Conservation (phyloP, 2,113 vertebrate genomes). For the Zosterops borbonicus region DNA sequence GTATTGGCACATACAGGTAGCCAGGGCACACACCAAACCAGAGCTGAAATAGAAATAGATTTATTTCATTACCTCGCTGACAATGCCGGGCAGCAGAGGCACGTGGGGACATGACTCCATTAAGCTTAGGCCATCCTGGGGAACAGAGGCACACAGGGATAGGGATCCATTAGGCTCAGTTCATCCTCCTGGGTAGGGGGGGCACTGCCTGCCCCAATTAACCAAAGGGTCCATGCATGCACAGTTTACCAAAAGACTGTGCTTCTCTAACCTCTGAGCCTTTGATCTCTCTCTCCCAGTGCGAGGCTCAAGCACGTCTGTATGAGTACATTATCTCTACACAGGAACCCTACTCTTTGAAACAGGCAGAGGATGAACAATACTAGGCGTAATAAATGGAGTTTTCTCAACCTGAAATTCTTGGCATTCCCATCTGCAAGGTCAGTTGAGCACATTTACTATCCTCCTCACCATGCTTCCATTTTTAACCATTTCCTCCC, state of each 20-base stretch:
- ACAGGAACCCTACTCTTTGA: background rate
- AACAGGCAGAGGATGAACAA: background rate
- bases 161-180: background rate
- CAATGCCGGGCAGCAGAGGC: fast-evolving
- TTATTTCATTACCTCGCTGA: background rate
- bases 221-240: background rate
- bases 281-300: background rate
- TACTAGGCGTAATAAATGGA: background rate
- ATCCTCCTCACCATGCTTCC: background rate
- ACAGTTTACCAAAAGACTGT: background rate
- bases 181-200: background rate
- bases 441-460: background rate
- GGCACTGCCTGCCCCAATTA: background rate
- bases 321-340: too few species aligned
- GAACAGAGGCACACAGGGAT: too few species aligned
- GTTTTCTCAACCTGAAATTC: background rate
- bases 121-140: background rate
- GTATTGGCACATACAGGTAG: background rate
- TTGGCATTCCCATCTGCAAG: background rate
- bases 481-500: background rate
- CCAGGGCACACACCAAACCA: background rate
- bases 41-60: background rate
- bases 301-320: background rate
- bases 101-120: fast-evolving
- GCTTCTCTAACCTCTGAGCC: background rate